Evolutionary conservation across 2,113 vertebrate genomes (phyloP), one percentile per base, ranked within the genome.

Genomic region (Cnemophilus loriae): DNA sequence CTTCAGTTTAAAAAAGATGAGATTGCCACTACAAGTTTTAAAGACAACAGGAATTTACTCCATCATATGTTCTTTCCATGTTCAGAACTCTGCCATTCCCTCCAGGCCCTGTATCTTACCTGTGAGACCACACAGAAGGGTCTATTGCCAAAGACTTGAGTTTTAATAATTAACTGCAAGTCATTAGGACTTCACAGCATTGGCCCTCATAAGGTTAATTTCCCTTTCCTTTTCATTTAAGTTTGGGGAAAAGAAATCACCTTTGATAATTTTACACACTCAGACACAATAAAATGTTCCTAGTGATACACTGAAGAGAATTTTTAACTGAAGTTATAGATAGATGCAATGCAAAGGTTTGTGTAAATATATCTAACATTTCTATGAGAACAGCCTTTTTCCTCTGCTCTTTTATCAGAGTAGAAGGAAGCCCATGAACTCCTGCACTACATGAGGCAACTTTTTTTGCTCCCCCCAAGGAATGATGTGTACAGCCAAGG

Each of bases 231-330:
- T 35, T 60, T 50, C 14, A 35, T 59, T 70, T 46, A 87, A 32
- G 3, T 50, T 76, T 41, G 2, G 3, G 8, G 5, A 0, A 16
- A 50, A 35, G 16, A 4, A 46, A 6, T 13, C 0, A 21, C 9
- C 71, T 90, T n/a, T 52, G 33, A 35, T 26, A n/a, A 42, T 63
- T 59, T 50, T 16, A 19, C 3, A 1, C 15, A 13, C 20, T 44
- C 12, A 88, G 28, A 33, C 16, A 21, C 3, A 47, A 19, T 49
- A 37, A 68, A 75, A 59, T 53, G 3, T 76, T 90, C n/a, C 12
- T 76, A 41, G 22, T 53, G 32, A 23, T 13, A 49, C 16, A 55
- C 0, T 39, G 35, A 69, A 53, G 42, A 55, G 6, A 75, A 37
- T 65, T 56, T 75, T 91, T 39, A 65, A 41, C 39, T 16, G 33